phyloP scores from a whole-genome alignment of 2,797 vertebrate genomes.

The Esox lucius region DNA sequence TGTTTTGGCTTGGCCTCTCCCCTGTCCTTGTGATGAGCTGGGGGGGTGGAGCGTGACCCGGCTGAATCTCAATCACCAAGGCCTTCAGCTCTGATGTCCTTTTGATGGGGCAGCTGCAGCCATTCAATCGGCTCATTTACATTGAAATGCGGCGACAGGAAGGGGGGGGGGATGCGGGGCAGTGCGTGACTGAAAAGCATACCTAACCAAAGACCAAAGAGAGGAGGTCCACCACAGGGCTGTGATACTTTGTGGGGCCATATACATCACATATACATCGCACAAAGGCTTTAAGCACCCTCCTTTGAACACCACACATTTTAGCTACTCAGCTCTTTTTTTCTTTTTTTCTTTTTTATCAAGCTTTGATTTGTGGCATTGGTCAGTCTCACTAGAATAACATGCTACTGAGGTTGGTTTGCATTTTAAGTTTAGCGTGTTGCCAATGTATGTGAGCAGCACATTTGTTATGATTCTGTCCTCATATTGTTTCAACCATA shows the following conservation, averaged over 20 bases:
- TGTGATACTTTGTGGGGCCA: slow-evolving; percentile 66
- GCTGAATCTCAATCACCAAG: slow-evolving; percentile 79
- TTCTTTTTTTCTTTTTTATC: slow-evolving; percentile 45
- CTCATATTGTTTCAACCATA: slow-evolving; percentile 10
- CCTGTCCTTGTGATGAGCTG: slow-evolving; percentile 34
- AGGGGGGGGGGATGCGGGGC: slow-evolving; percentile 62
- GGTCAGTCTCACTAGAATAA: slow-evolving; percentile 43
- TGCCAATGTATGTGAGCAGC: slow-evolving; percentile 19
- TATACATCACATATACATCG: slow-evolving; percentile 62
- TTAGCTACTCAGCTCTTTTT: slow-evolving; percentile 66
- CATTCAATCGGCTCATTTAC: slow-evolving; percentile 79
- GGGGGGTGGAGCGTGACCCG: slow-evolving; percentile 62
- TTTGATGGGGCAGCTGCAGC: slow-evolving; percentile 86
- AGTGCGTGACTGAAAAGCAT: slow-evolving; percentile 65
- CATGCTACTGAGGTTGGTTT: slow-evolving; percentile 39
- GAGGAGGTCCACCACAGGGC: slow-evolving; percentile 58
- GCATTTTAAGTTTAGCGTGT: slow-evolving; percentile 33
- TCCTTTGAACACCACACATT: slow-evolving; percentile 66
- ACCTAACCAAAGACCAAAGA: slow-evolving; percentile 73
- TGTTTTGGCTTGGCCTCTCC: slow-evolving; percentile 22
- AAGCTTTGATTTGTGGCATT: slow-evolving; percentile 56
- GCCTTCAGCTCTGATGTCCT: slow-evolving; percentile 75
- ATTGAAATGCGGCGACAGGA: slow-evolving; percentile 85
- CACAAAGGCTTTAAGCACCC: slow-evolving; percentile 76
- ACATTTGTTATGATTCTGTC: slow-evolving; percentile 12